Evolutionary conservation across 2,113 vertebrate genomes (phyloP).

Genomic region (Dolichallabes microphthalmus): DNA sequence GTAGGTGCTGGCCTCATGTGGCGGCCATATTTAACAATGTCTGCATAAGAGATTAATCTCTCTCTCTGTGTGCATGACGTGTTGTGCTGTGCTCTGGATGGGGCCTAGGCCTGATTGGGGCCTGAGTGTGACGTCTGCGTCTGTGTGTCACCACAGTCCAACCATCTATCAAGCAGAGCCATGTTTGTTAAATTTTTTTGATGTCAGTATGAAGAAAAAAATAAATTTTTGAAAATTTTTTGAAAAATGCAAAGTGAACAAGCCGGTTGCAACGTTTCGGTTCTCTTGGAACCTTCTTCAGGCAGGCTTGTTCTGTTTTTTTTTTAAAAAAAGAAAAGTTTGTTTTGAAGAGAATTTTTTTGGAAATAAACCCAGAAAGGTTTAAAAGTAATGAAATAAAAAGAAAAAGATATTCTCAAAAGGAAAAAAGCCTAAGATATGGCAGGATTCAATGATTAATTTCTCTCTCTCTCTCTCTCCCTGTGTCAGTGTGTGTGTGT

Average conservation of each 20-base stretch:
- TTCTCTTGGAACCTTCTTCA: background rate
- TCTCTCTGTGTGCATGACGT: background rate
- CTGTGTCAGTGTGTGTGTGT: too few species aligned
- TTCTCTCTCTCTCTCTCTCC: too few species aligned
- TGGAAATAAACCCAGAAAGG: too few species aligned
- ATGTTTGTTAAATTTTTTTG: background rate
- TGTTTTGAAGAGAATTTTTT: too few species aligned
- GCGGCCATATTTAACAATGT: background rate
- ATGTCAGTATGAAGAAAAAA: background rate
- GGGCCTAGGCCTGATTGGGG: background rate
- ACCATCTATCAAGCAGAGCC: background rate
- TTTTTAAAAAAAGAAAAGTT: too few species aligned
- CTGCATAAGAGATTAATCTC: background rate
- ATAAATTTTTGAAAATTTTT: background rate
- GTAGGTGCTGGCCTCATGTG: background rate
- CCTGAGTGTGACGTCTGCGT: background rate
- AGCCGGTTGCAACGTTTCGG: background rate
- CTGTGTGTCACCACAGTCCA: background rate
- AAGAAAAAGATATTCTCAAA: too few species aligned
- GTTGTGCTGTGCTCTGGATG: background rate
- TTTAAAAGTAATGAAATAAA: too few species aligned
- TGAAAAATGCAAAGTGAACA: background rate
- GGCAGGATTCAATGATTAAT: too few species aligned
- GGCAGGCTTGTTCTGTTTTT: background rate
- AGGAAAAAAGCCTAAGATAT: too few species aligned